Conservation (phyloP, 2,113 vertebrate species). For the Hippopotamus amphibius region DNA sequence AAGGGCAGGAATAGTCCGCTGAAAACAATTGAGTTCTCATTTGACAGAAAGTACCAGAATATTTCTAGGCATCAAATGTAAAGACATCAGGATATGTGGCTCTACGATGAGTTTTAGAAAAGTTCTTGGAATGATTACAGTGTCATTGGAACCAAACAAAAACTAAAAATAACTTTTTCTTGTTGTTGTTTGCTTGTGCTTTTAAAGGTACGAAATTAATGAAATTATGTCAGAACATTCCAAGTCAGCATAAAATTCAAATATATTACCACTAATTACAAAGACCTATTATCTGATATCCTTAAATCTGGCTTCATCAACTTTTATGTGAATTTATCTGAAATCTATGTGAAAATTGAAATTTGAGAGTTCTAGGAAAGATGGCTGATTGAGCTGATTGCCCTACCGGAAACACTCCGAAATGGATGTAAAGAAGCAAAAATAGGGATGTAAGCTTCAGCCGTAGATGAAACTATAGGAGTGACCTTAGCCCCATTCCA, state of each 20-base stretch:
- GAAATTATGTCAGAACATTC: neutral
- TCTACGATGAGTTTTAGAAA: neutral
- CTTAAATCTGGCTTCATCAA: neutral
- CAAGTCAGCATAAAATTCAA: neutral
- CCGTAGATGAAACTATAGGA: neutral
- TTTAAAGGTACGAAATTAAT: neutral
- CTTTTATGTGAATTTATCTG: neutral
- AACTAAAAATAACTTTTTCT: neutral
- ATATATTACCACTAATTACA: neutral
- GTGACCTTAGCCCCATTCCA: neutral
- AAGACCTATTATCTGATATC: neutral
- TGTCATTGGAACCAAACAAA: neutral
- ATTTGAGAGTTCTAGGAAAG: neutral
- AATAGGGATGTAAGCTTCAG: neutral
- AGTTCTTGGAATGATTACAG: neutral
- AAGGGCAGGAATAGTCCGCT: neutral
- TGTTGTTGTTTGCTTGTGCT: neutral
- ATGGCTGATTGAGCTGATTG: neutral
- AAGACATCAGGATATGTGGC: neutral
- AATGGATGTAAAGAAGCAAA: neutral
- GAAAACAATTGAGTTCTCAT: neutral
- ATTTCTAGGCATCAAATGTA: neutral
- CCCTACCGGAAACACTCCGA: neutral
- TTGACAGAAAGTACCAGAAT: neutral
- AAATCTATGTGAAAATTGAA: slow-evolving; percentile 20